These are phyloP conservation scores for Galeopsomyia nigrocyanea DNA, from an alignment of 2,888 invertebrate genomes.

Conservation along the genomic window DNA sequence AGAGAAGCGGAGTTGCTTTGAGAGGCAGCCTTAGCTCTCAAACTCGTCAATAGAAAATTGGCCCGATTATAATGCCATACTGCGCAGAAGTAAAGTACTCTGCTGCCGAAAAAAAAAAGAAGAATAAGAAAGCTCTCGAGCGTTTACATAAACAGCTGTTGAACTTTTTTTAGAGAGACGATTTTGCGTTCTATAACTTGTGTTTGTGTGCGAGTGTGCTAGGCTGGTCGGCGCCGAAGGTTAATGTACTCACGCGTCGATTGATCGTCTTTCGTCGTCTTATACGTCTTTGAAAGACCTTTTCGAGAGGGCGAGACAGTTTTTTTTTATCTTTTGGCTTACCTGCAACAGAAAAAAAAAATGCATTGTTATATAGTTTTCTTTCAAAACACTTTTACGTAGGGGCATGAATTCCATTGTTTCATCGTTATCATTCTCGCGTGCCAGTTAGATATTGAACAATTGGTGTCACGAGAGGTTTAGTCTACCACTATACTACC, in stretches of 20 bases:
- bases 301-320: neutral
- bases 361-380: neutral
- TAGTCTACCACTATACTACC: too few relatives aligned
- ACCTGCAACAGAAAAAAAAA: constrained; percentile 35
- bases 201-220: constrained; percentile 7
- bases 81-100: neutral
- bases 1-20: neutral
- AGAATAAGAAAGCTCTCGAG: neutral
- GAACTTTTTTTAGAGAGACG: too few relatives aligned
- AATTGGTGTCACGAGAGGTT: too few relatives aligned
- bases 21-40: neutral
- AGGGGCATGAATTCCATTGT: too few relatives aligned
- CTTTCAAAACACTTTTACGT: too few relatives aligned
- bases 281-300: constrained; percentile 6
- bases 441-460: too few relatives aligned
- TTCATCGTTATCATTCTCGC: too few relatives aligned
- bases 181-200: too few relatives aligned
- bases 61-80: constrained; percentile 1
- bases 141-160: neutral
- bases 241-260: constrained; percentile 36
- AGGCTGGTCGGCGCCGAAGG: constrained; percentile 17
- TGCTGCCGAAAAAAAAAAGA: too few relatives aligned
- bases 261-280: constrained; percentile 17
- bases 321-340: constrained; percentile 12
- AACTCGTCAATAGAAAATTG: constrained; percentile 19